Base-by-base conservation (phyloP, 1,140 invertebrate genomes). In the Drosophila auraria region DNA sequence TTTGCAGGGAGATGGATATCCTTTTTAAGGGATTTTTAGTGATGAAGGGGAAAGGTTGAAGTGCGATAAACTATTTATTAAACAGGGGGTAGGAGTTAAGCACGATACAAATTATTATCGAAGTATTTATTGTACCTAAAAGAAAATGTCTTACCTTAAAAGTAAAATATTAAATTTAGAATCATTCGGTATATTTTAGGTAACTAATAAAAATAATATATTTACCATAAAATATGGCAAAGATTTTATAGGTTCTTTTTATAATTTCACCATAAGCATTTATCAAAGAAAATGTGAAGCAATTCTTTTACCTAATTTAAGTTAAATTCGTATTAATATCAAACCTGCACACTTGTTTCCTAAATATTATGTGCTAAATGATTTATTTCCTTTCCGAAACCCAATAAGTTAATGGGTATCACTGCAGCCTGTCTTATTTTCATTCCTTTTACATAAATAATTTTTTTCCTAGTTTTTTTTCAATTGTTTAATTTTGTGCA, bases 401-500 rank as follows among this genome's bases (percentile, higher is more conserved):
- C n/a, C 7, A 20, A 2, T 47, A 33, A 3, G 20, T 30, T 9
- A n/a, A 36, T 25, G 58, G 57, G 33, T 49, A 54, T 25, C 1
- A 7, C 6, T 7, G 6, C 1, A 3, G 5, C 36, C 38, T 33
- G 3, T 62, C 9, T 8, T 5, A 14, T 44, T 23, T 12, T 15
- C 3, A 3, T 12, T 15, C 0, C 23, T 2, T 7, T 17, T 25
- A 20, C 2, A 11, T 33, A n/a, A 53, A 44, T 12, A 8, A 7
- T 25, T 44, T 60, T 60, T 75, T 58, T 47, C 25, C 7, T 63
- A 53, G 7, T 23, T 69, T 57, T 74, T 78, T 78, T 15, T 20
- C 20, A 78, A 68, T 87, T 82, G 66, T 79, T 80, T 86, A 70
- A 84, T 82, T 82, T 78, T 50, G 36, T 33, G 25, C 27, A 36